Percentiles rank a stretch among this genome's conserved stretches.
phyloP scores from a whole-genome alignment of 2,797 vertebrate genomes.

The Australoheros facetus region DNA sequence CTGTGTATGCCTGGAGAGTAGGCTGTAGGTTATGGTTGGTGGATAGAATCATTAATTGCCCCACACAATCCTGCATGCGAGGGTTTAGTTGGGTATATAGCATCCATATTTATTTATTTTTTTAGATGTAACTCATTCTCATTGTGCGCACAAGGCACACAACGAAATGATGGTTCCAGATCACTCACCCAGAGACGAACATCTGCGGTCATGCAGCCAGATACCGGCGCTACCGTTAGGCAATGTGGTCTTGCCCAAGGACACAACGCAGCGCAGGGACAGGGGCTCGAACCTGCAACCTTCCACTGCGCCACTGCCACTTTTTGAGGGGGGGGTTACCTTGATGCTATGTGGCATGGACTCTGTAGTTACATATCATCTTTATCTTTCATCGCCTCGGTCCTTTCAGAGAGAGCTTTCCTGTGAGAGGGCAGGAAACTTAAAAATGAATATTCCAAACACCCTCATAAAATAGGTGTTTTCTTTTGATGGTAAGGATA shows the following conservation, averaged over 20 bases:
- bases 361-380: constrained; percentile 16
- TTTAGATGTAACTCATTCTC: no score
- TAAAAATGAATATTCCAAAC: constrained; percentile 47
- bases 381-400: constrained; percentile 27
- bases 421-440: constrained; percentile 22
- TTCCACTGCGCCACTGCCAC: no score
- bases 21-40: neutral
- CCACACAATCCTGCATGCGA: neutral
- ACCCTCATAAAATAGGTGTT: constrained; percentile 35
- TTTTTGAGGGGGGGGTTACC: no score
- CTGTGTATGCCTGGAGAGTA: neutral
- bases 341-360: neutral
- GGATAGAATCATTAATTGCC: no score
- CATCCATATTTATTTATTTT: constrained; percentile 6
- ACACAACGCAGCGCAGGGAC: no score
- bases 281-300: no score
- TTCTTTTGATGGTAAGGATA: constrained; percentile 54
- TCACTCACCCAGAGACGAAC: no score
- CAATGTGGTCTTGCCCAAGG: no score
- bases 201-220: no score
- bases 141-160: no score
- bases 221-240: no score
- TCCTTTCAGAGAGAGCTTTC: constrained; percentile 24
- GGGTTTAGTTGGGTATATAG: constrained; percentile 3
- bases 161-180: no score